phyloP scores from a whole-genome alignment of 2,797 vertebrate genomes.

The Micrastur ruficollis region DNA sequence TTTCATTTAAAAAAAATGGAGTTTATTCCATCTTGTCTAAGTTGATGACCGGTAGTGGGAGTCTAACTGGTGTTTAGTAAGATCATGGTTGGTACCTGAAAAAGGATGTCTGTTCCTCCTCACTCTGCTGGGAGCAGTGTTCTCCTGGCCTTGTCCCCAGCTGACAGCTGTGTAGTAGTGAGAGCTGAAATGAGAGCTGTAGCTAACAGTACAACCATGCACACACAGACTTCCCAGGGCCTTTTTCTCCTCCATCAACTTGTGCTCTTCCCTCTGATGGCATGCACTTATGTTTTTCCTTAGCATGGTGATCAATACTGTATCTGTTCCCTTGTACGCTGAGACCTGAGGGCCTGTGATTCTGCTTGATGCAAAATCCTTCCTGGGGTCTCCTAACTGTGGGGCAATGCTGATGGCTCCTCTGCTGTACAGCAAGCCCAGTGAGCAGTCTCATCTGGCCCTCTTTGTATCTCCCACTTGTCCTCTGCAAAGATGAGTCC shows the following conservation, averaged over 20 bases:
- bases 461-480: background rate
- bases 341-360: background rate
- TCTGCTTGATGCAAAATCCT: background rate
- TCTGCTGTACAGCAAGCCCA: background rate
- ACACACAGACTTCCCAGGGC: background rate
- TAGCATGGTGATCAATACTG: rapidly evolving
- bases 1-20: background rate
- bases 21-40: background rate
- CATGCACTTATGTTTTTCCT: background rate
- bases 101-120: background rate
- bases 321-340: background rate
- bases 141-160: background rate
- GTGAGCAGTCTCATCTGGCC: background rate
- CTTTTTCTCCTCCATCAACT: background rate
- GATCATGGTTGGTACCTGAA: background rate
- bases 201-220: background rate
- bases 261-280: background rate
- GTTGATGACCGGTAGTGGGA: background rate
- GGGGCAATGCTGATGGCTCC: background rate
- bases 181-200: no score
- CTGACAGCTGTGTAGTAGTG: background rate
- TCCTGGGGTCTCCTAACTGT: background rate
- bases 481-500: background rate
- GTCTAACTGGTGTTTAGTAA: background rate
- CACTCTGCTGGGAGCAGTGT: background rate